Percentiles rank a stretch among this genome's conserved stretches.
Conservation (phyloP, 1,140 invertebrate species). For the Forficula auricularia region DNA sequence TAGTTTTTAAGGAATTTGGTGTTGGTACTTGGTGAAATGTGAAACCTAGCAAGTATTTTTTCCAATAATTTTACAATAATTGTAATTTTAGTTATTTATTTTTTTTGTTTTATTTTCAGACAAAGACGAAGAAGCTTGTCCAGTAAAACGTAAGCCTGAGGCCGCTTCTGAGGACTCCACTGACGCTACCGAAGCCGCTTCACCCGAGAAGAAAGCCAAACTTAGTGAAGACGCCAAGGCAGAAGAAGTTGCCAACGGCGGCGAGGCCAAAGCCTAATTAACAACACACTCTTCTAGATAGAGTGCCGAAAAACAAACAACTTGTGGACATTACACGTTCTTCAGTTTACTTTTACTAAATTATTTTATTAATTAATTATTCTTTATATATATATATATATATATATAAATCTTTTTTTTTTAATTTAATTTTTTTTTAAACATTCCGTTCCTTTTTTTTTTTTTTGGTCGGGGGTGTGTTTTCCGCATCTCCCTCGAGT, state of each 20-base stretch:
- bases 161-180: conserved; percentile 33
- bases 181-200: conserved; percentile 33
- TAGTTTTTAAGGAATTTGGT: too few species aligned
- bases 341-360: conserved; percentile 10
- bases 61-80: too few species aligned
- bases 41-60: too few species aligned
- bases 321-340: background rate
- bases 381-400: background rate
- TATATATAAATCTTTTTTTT: background rate
- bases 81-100: too few species aligned
- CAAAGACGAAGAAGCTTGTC: conserved; percentile 21
- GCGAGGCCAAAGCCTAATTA: conserved; percentile 32
- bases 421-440: conserved; percentile 5
- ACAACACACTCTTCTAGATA: too few species aligned
- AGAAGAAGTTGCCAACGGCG: conserved; percentile 33
- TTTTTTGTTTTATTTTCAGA: too few species aligned
- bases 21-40: too few species aligned
- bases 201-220: conserved; percentile 53
- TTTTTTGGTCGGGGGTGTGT: too few species aligned
- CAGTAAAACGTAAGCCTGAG: conserved; percentile 53
- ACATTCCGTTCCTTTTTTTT: background rate
- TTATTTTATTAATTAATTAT: conserved; percentile 8
- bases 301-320: background rate
- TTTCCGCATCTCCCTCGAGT: too few species aligned
- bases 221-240: conserved; percentile 37